Conservation (phyloP, 2,113 vertebrate genomes). For the Terrapene triunguis region DNA sequence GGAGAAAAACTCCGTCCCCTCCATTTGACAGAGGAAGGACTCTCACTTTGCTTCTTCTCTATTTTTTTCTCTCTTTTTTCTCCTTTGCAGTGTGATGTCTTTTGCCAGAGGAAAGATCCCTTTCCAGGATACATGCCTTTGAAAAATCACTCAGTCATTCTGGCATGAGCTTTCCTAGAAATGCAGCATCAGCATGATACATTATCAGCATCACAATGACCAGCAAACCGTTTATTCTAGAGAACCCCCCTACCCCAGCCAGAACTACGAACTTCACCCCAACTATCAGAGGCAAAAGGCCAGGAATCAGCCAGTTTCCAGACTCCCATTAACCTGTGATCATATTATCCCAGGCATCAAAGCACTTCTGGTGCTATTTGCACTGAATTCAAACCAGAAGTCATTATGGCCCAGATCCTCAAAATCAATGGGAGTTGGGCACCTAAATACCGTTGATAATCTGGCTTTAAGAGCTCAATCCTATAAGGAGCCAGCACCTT, state of each 20-base stretch:
- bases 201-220: rapidly evolving
- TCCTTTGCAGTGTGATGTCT: neutral
- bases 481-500: neutral
- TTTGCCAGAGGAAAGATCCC: neutral
- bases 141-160: neutral
- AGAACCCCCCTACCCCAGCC: neutral
- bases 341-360: neutral
- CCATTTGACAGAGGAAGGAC: rapidly evolving
- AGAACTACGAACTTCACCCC: neutral
- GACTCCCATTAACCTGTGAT: neutral
- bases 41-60: neutral
- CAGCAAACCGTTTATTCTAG: too few relatives aligned
- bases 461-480: neutral
- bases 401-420: neutral
- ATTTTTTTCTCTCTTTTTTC: neutral
- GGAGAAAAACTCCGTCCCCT: rapidly evolving
- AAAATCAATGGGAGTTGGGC: neutral
- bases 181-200: rapidly evolving
- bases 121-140: neutral
- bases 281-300: neutral
- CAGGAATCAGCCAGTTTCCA: neutral
- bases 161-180: rapidly evolving
- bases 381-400: neutral
- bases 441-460: neutral
- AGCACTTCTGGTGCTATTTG: neutral